phyloP scores from a whole-genome alignment of 2,797 vertebrate species.

The Ficedula albicollis region DNA sequence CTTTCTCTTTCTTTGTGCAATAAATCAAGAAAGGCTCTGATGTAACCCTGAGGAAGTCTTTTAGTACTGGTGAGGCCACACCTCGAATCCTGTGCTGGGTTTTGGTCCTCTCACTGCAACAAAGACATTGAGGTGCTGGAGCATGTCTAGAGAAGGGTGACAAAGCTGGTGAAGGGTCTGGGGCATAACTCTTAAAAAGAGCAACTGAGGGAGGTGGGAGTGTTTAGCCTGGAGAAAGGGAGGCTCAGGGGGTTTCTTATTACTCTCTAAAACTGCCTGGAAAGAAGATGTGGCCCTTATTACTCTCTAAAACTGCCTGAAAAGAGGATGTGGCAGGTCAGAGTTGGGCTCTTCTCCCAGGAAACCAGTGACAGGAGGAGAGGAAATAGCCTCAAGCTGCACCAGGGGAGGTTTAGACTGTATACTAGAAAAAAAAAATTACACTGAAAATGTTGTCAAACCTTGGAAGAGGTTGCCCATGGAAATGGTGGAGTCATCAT shows the following conservation, averaged over 20 bases:
- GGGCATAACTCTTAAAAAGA: neutral
- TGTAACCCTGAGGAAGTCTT: neutral
- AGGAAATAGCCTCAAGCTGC: neutral
- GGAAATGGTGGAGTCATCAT: too few relatives aligned
- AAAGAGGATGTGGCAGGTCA: too few relatives aligned
- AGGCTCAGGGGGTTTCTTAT: neutral
- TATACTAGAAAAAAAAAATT: neutral
- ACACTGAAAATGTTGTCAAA: neutral
- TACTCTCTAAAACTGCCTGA: neutral
- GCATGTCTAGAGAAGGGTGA: neutral
- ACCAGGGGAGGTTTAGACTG: neutral
- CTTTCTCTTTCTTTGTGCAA: neutral
- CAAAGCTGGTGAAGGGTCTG: neutral
- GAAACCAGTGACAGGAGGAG: neutral
- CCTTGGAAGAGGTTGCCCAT: neutral
- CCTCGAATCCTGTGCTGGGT: fast-evolving
- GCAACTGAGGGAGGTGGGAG: too few relatives aligned
- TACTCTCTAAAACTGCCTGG: neutral
- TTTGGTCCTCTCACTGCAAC: neutral
- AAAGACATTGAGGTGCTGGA: neutral
- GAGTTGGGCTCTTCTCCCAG: neutral
- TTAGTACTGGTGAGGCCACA: too few relatives aligned
- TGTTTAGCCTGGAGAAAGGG: neutral
- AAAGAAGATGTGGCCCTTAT: too few relatives aligned
- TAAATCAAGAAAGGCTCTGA: neutral